Evolutionary conservation across 2,888 invertebrate genomes (phyloP), one percentile per base, ranked within the genome.

Genomic region (Drosophila planitibia): DNA sequence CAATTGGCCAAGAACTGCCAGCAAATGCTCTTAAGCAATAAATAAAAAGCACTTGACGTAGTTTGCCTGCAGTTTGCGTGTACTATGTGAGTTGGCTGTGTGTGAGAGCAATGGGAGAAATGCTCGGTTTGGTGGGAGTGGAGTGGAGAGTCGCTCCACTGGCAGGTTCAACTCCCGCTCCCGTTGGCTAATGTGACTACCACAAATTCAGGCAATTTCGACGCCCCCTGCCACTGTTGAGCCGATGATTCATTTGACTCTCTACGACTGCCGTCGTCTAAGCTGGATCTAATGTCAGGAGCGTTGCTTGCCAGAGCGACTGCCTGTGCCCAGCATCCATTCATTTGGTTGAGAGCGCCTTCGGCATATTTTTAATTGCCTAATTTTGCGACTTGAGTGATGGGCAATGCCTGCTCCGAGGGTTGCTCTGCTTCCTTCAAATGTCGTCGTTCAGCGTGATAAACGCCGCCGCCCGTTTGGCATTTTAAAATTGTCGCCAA

Each of bases 341-440:
- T 78, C 86, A 90, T 90, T 90, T 88, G 81, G 41, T 65, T 58
- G 80, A 69, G 81, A 79, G 77, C 86, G 90, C 92, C 92, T 91
- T 89, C 89, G 93, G 93, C 93, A 93, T 92, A 93, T 93, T 93
- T 91, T 93, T 93, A 93, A 93, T 93, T 93, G 93, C 93, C 92
- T 93, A 93, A 93, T 93, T 93, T 92, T 85, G 92, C 85, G 89
- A 89, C 92, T 91, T 92, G 92, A 93, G 91, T 91, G 91, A 92
- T 90, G 92, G 91, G 81, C 79, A 74, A 70, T 73, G 76, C 82
- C 82, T 83, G 81, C 76, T 59, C 52, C 47, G 78, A 86, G 87
- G 87, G 85, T 85, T 82, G 82, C 60, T 47, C 51, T 33, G 66
- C 72, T 75, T 69, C 78, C 81, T 78, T 83, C 77, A 74, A 81